These are phyloP conservation scores for Campoletis raptor DNA, from an alignment of 2,888 invertebrate species.

Conservation along the genomic window DNA sequence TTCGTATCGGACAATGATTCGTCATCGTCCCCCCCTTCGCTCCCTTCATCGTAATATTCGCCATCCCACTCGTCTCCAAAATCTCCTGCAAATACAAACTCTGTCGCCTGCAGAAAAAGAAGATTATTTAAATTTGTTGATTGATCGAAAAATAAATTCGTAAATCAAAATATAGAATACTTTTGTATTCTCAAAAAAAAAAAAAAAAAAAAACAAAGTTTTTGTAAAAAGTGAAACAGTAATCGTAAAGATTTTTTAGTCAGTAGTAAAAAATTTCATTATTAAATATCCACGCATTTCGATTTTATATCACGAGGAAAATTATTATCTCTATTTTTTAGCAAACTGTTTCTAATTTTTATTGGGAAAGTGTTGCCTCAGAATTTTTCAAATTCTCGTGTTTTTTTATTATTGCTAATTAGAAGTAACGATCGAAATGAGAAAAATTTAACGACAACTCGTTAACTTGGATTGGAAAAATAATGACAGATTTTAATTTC, in stretches of 20 bases:
- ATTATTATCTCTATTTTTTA: no score
- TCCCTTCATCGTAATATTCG: slow-evolving; percentile 47
- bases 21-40: slow-evolving; percentile 51
- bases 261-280: no score
- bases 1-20: slow-evolving; percentile 23
- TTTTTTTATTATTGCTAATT: no score
- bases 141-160: background rate
- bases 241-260: background rate
- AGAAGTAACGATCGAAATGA: no score
- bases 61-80: slow-evolving; percentile 40
- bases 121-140: background rate
- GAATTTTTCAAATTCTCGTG: no score
- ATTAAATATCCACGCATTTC: no score
- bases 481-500: no score
- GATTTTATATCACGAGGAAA: no score
- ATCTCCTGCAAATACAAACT: slow-evolving; percentile 50
- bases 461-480: no score
- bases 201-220: background rate
- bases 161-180: background rate
- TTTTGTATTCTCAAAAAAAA: background rate
- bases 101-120: slow-evolving; percentile 42
- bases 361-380: no score
- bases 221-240: background rate
- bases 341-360: no score
- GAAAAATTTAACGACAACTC: no score